Base-by-base conservation (phyloP, 2,113 vertebrate genomes). In the Silurus asotus region DNA sequence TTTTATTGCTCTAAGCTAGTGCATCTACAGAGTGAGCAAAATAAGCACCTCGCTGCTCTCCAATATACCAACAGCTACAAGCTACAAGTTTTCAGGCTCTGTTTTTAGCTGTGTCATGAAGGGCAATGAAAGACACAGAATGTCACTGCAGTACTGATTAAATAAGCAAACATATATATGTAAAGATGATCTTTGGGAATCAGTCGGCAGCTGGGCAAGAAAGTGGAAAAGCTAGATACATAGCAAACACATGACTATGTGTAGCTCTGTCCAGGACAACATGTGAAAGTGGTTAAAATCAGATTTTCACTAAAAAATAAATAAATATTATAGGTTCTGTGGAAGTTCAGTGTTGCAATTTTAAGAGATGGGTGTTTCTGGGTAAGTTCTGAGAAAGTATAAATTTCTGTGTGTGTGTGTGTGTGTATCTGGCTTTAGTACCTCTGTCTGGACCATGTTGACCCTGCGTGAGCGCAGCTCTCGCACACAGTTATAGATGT, bases 401-500 rank as follows among this genome's bases (percentile, higher is more conserved):
- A 1, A 13, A 19, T 80, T 61, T 76, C 23, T 85, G 48, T 58
- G 59, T 49, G 9, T 7, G 13, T n/a, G 55, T 45, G 23, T 51
- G 37, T 53, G 76, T 80, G 64, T 51, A 6, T 15, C 64, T 67
- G 82, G 72, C 37, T 87, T 62, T 25, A 59, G 70, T 96, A 99
- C 97, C 98, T 99, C 98, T 0, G 97, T 99, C 86, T 99, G 98
- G 84, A 99, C 98, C 98, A 99, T 99, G 93, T 99, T 99, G 77
- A 99, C 98, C 74, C 98, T 93, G 61, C 98, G 94, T 0, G 97
- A 97, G 13, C 98, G 95, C 91, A 99, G 96, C 92, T 99, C 98
- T 87, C 97, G 89, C 83, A 99, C 98, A 0, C 97, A 98, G 88
- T 99, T 99, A 92, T 98, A 99, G 90, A 99, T 99, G 93, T 99